Conservation (phyloP, 2,888 invertebrate species). For the Cheilosia soror region DNA sequence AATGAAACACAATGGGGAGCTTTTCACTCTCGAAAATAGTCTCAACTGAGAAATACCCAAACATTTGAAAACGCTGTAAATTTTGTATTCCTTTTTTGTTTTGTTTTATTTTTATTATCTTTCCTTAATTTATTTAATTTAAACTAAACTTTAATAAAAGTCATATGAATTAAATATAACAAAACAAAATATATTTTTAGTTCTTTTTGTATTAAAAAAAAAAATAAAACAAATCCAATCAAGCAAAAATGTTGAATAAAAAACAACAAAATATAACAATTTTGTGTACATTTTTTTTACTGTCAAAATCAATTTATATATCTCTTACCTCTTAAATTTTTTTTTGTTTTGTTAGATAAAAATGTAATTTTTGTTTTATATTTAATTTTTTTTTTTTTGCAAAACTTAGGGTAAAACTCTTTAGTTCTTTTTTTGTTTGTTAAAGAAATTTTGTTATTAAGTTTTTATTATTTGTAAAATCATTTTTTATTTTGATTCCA, state of each 20-base stretch:
- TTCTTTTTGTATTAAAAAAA: conserved; percentile 62
- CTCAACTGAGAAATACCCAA: conserved; percentile 27
- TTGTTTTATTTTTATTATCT: conserved; percentile 33
- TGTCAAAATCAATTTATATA: conserved; percentile 57
- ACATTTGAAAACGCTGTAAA: conserved; percentile 12
- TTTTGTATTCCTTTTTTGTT: conserved; percentile 19
- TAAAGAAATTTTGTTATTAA: conserved; percentile 60
- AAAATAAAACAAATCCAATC: background rate
- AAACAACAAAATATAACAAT: conserved; percentile 5
- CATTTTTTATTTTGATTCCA: conserved; percentile 53
- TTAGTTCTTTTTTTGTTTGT: conserved; percentile 53
- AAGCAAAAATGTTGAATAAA: conserved; percentile 22
- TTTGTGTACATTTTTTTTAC: conserved; percentile 59
- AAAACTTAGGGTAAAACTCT: conserved; percentile 34
- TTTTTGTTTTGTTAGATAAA: conserved; percentile 36
- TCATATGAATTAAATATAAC: conserved; percentile 68
- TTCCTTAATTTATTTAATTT: conserved; percentile 72
- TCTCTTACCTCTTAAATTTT: conserved; percentile 39
- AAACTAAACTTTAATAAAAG: conserved; percentile 56
- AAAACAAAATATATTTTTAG: conserved; percentile 46
- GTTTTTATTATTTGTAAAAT: conserved; percentile 43
- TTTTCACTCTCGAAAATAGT: conserved; percentile 27
- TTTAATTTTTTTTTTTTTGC: conserved; percentile 44
- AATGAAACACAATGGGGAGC: conserved; percentile 4
- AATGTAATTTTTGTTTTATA: conserved; percentile 49